Evolutionary conservation across 2,888 invertebrate genomes (phyloP).

Genomic region (Apamea monoglypha): DNA sequence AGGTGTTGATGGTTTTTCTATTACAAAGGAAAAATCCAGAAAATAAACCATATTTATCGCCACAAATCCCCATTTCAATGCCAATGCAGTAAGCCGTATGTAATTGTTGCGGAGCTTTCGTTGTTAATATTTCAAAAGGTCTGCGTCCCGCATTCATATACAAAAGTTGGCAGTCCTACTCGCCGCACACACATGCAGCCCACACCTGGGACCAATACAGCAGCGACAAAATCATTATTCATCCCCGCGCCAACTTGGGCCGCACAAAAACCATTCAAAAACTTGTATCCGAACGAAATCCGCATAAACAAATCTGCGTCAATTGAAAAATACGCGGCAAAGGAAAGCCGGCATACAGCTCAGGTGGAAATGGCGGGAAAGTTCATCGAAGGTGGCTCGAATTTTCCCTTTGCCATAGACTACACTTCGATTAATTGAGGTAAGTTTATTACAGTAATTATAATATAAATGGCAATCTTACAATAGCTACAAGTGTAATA

Average conservation of each 20-base stretch:
- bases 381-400: constrained; percentile 71
- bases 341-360: constrained; percentile 43
- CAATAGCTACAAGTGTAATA: constrained; percentile 35
- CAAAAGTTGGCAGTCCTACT: constrained; percentile 56
- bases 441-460: constrained; percentile 41
- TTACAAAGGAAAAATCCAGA: constrained; percentile 2
- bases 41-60: constrained; percentile 1
- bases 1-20: neutral
- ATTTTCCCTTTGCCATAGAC: constrained; percentile 72
- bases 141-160: constrained; percentile 51
- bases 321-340: constrained; percentile 65
- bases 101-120: constrained; percentile 43
- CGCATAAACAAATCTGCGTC: constrained; percentile 66
- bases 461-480: constrained; percentile 31
- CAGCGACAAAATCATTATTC: constrained; percentile 74
- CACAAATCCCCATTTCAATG: constrained; percentile 32
- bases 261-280: constrained; percentile 67
- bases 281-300: constrained; percentile 68
- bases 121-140: constrained; percentile 55
- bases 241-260: constrained; percentile 62
- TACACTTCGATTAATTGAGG: constrained; percentile 69
- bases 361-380: constrained; percentile 77
- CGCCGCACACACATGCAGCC: constrained; percentile 54
- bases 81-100: constrained; percentile 32
- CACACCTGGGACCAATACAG: constrained; percentile 71